phyloP scores from a whole-genome alignment of 2,113 vertebrate species.

The Osmerus mordax region DNA sequence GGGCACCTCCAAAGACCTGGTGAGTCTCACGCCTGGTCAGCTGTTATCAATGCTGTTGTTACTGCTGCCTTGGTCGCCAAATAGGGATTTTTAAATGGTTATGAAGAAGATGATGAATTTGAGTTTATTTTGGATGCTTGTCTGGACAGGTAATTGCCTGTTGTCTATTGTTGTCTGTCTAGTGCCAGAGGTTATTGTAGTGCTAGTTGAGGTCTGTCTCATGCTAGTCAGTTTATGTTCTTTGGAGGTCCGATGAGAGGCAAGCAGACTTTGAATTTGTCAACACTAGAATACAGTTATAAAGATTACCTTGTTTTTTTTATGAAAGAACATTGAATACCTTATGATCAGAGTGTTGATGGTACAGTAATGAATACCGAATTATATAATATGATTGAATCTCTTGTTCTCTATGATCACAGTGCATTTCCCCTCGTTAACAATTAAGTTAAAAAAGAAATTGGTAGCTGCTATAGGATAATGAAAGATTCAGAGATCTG shows the following conservation, averaged over 20 bases:
- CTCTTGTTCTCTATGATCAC: neutral
- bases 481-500: conserved; percentile 44
- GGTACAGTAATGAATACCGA: too few relatives aligned
- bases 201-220: too few relatives aligned
- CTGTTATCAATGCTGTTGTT: neutral
- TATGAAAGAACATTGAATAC: too few relatives aligned
- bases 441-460: neutral
- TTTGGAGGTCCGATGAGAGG: neutral
- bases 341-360: too few relatives aligned
- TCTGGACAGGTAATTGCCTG: neutral
- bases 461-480: neutral
- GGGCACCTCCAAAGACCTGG: conserved; percentile 93
- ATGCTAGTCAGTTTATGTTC: neutral
- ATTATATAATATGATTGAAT: too few relatives aligned
- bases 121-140: neutral
- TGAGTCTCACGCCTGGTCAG: conserved; percentile 65
- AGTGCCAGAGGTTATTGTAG: neutral
- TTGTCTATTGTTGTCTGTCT: neutral
- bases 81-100: neutral
- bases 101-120: neutral
- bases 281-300: too few relatives aligned
- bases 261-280: too few relatives aligned
- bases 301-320: too few relatives aligned
- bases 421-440: neutral
- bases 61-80: neutral